Evolutionary conservation across 2,113 vertebrate species (phyloP).

Genomic region (Muntiacus muntjak): DNA sequence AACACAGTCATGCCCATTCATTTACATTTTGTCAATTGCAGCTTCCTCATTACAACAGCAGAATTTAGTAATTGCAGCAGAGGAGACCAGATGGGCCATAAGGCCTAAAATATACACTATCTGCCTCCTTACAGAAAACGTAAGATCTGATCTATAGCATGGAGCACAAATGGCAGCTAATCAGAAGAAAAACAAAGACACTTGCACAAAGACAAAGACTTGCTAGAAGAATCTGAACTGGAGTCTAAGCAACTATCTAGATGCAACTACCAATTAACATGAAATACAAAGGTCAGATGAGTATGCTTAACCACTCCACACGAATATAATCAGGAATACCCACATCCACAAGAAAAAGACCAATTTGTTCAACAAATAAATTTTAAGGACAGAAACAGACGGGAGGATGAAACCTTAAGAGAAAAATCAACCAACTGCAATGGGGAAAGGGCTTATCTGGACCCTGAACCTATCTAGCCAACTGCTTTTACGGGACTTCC

Average conservation of each 20-base stretch:
- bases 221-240: not conserved
- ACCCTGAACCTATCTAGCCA: not conserved
- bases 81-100: not conserved
- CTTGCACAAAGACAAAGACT: not conserved
- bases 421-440: not conserved
- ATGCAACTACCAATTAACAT: not conserved
- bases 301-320: not conserved
- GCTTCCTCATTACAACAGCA: not conserved
- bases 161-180: not conserved
- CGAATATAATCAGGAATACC: not conserved
- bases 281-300: not conserved
- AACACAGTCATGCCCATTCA: not conserved
- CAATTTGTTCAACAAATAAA: not conserved
- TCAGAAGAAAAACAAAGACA: not conserved
- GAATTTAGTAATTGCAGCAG: not conserved
- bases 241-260: not conserved
- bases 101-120: not conserved
- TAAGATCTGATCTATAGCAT: not conserved
- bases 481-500: not conserved
- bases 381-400: not conserved
- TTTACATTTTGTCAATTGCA: not conserved
- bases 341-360: not conserved
- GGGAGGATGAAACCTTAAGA: not conserved
- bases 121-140: not conserved
- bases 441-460: not conserved